phyloP scores from a whole-genome alignment of 2,113 vertebrate species.

The Pterocles orientalis region DNA sequence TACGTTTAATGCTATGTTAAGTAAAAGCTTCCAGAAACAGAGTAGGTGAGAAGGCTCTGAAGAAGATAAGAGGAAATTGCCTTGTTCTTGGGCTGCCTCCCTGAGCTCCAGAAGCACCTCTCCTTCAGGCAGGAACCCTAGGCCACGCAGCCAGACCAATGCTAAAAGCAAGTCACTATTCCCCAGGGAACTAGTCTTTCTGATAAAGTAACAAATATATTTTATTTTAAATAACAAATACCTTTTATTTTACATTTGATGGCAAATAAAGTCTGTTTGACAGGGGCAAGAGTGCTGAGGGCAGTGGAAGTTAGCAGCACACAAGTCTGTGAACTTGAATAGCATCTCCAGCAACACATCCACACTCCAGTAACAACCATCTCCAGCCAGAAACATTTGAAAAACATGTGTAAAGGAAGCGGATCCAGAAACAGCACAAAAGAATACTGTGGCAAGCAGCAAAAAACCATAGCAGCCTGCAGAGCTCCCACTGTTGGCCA shows the following conservation, averaged over 20 bases:
- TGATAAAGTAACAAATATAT: neutral
- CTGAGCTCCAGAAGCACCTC: neutral
- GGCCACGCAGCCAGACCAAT: neutral
- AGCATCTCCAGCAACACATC: neutral
- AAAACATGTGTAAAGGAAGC: neutral
- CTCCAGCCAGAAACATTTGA: neutral
- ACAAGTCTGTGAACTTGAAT: neutral
- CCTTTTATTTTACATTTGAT: neutral
- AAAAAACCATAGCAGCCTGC: neutral
- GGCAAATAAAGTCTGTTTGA: neutral
- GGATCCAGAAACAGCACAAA: neutral
- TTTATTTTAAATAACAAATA: neutral
- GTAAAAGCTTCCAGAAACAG: neutral
- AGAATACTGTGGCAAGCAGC: neutral
- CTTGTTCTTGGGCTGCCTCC: neutral
- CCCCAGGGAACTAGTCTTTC: neutral
- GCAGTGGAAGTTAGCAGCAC: neutral
- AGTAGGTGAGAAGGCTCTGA: neutral
- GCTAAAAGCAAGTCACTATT: neutral
- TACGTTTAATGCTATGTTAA: neutral
- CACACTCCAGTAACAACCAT: neutral
- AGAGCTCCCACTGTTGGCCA: neutral
- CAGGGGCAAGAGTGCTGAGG: neutral
- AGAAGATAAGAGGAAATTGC: constrained; percentile 8
- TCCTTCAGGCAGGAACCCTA: neutral